Evolutionary conservation across 2,797 vertebrate genomes (phyloP).

Genomic region (Nannoperca australis): DNA sequence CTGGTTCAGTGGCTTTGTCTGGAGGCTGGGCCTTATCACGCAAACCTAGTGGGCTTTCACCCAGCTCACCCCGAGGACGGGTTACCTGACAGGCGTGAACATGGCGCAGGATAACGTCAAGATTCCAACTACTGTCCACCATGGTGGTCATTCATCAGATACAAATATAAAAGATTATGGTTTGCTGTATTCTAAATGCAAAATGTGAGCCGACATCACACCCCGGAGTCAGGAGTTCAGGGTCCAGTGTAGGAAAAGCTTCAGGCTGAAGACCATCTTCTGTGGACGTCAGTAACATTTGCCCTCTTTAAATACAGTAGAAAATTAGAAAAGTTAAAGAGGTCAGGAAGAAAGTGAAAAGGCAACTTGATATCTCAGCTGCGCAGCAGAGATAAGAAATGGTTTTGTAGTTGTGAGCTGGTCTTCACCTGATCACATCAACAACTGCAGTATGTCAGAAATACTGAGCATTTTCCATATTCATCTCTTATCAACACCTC

Average conservation of each 20-base stretch:
- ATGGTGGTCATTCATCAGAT: not conserved
- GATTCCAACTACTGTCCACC: not conserved
- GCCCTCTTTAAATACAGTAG: constrained; percentile 4
- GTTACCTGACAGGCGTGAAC: constrained; percentile 31
- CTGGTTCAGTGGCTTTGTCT: constrained; percentile 47
- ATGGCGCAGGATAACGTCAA: constrained; percentile 1
- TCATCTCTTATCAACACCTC: not conserved
- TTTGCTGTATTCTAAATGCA: not conserved
- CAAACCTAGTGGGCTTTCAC: constrained; percentile 42
- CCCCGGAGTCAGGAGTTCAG: not conserved
- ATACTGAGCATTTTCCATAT: not conserved
- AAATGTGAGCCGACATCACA: constrained; percentile 4
- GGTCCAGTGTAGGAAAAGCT: not conserved
- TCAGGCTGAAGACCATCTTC: not conserved
- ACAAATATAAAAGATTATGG: constrained; percentile 9
- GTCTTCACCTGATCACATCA: not conserved
- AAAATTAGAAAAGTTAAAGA: constrained; percentile 18
- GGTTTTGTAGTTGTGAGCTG: not conserved
- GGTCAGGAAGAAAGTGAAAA: constrained; percentile 14
- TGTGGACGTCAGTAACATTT: not conserved
- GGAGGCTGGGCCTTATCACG: constrained; percentile 37
- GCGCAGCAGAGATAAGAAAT: not conserved
- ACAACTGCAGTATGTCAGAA: not conserved
- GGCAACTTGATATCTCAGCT: not conserved
- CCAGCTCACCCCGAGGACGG: not conserved